Percentiles rank a stretch among this genome's conserved stretches.
Evolutionary conservation across 2,113 vertebrate genomes (phyloP).

Genomic region (Pycnonotus jocosus): DNA sequence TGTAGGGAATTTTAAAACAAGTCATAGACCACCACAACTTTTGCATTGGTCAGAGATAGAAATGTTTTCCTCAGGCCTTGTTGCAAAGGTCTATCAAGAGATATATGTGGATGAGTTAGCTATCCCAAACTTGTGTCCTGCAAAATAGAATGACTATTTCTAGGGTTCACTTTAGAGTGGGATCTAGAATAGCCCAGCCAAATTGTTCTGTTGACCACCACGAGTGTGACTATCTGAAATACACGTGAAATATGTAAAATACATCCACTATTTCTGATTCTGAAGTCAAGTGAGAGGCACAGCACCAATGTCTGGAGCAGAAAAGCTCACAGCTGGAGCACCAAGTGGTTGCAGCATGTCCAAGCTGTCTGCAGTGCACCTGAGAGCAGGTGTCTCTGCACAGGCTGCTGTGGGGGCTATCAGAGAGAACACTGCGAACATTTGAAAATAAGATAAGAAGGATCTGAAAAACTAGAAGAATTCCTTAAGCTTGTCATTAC

Average conservation of each 20-base stretch:
- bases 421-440: rapidly evolving
- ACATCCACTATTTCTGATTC: rapidly evolving
- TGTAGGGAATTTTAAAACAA: not conserved
- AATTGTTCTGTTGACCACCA: not conserved
- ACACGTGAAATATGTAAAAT: not conserved
- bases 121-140: not conserved
- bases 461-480: not conserved
- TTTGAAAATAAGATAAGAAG: not conserved
- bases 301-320: not conserved
- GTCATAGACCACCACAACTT: rapidly evolving
- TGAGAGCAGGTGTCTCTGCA: not conserved
- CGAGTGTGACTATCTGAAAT: not conserved
- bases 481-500: not conserved
- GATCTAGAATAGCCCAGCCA: not conserved
- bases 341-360: not conserved
- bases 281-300: not conserved
- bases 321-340: not conserved
- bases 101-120: not conserved
- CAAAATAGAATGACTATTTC: not conserved
- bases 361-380: not conserved
- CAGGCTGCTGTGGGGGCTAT: not conserved
- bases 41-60: not conserved
- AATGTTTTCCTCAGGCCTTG: not conserved
- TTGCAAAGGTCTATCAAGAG: not conserved
- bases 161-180: not conserved